Base-by-base conservation (phyloP, 2,113 vertebrate genomes). In the Ia io region DNA sequence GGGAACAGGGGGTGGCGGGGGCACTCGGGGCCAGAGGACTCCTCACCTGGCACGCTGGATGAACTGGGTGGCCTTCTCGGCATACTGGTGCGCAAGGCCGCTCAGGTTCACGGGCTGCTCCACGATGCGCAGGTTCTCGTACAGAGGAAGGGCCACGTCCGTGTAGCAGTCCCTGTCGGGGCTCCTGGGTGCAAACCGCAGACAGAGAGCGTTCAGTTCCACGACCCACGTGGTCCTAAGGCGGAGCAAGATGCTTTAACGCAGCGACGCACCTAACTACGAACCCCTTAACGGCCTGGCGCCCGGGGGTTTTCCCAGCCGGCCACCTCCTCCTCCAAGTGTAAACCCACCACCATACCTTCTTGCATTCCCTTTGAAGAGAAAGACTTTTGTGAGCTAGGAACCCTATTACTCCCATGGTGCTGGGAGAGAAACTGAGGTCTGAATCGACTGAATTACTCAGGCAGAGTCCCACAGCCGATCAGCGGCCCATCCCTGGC, bases 41-140 rank as follows among this genome's bases (percentile, higher is more conserved):
- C 35, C 97, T 97, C 97, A 99, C 99, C 99, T 99, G 1, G 99
- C 99, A 1, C 63, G 88, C 82, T 9, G 98, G 76, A 99, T 99
- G 95, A 99, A 99, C 49, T 65, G 90, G 0, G 96, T 49, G 0
- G 99, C 99, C 70, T 98, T 98, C 70, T 99, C 98, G 0, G 92
- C 96, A 13, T 99, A 99, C 90, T 82, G 97, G 6, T 90, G 97
- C 0, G 99, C 97, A 32, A 99, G 98, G 37, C 98, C 94, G 98
- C 98, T 98, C 78, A 99, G 98, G 97, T 99, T 95, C 51, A 99
- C 98, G 0, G 99, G 99, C 98, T 99, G 99, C 90, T 99, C 98
- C 86, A 99, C 47, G 7, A 99, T 99, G 51, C 80, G 94, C 94
- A 96, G 5, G 87, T 99, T 99, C 98, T 99, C 99, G 0, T 99